Evolutionary conservation across 2,797 vertebrate species (phyloP).

Genomic region (Chiropotes sagulatus): DNA sequence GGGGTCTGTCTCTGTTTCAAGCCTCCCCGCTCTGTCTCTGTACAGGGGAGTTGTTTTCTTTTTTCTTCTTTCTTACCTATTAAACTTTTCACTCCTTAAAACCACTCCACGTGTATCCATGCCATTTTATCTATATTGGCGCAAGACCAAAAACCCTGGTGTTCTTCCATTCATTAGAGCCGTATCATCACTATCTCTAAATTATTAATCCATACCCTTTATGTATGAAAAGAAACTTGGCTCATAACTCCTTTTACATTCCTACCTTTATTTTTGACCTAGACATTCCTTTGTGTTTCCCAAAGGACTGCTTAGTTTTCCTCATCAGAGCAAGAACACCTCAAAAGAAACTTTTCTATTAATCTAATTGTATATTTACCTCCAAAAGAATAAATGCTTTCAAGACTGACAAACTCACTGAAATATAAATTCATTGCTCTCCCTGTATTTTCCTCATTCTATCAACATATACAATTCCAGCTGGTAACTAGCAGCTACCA

Average conservation of each 20-base stretch:
- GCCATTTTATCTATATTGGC: background rate
- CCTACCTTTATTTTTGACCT: background rate
- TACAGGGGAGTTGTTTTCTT: background rate
- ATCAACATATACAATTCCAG: background rate
- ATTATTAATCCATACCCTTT: background rate
- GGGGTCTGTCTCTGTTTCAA: background rate
- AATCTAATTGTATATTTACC: background rate
- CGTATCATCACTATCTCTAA: background rate
- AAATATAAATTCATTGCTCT: background rate
- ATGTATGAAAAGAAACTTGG: background rate
- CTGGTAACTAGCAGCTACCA: background rate
- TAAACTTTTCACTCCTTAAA: background rate
- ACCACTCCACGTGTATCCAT: background rate
- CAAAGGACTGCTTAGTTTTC: background rate
- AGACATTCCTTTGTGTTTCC: background rate
- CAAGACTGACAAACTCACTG: background rate
- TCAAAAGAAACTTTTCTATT: constrained; percentile 7
- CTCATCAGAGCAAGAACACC: background rate
- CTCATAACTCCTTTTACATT: background rate
- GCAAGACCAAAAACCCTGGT: background rate
- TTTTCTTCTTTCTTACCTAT: background rate
- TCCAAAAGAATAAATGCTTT: background rate
- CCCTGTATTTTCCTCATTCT: background rate
- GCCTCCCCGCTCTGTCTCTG: background rate
- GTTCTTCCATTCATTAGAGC: background rate